A percentile compares a stretch with the other conserved stretches of the same genome.
Evolutionary conservation across 2,888 invertebrate species (phyloP).

Genomic region (Tricholauxania praeusta): DNA sequence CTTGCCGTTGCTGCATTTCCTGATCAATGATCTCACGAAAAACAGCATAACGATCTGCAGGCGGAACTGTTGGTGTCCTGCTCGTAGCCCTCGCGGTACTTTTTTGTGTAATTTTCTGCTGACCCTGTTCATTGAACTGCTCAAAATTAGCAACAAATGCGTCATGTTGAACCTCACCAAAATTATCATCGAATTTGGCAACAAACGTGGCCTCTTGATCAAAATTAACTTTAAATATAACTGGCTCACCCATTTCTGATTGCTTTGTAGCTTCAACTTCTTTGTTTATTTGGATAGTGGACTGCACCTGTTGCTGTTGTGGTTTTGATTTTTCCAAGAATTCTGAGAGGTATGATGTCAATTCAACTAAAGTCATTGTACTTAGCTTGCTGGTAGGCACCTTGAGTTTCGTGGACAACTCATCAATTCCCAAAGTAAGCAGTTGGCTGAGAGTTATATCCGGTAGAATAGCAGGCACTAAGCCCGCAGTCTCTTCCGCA

Average conservation of each 20-base stretch:
- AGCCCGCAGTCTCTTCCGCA: conserved; percentile 32
- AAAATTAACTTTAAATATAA: conserved; percentile 66
- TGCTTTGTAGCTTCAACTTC: conserved; percentile 47
- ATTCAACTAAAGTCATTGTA: conserved; percentile 87
- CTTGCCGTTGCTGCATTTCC: conserved; percentile 73
- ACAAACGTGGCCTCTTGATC: conserved; percentile 68
- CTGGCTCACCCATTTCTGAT: conserved; percentile 57
- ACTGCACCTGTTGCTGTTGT: conserved; percentile 1
- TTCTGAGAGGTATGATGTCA: conserved; percentile 82
- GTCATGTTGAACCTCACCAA: conserved; percentile 65
- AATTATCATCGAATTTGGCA: conserved; percentile 77
- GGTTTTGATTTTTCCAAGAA: conserved; percentile 69
- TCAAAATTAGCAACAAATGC: conserved; percentile 77
- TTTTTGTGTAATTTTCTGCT: not conserved
- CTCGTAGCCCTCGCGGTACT: not conserved
- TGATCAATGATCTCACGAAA: conserved; percentile 88
- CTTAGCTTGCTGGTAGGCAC: conserved; percentile 84
- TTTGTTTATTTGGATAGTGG: conserved; percentile 43
- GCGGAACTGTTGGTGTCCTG: conserved; percentile 65
- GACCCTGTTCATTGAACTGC: conserved; percentile 68
- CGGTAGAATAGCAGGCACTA: conserved; percentile 55
- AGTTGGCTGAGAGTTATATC: conserved; percentile 87
- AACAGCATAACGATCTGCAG: conserved; percentile 87
- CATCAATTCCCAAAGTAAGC: conserved; percentile 84
- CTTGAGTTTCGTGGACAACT: conserved; percentile 80